A percentile compares a stretch with the other conserved stretches of the same genome.
Conservation (phyloP, 2,797 vertebrate species). For the Falco berigora region DNA sequence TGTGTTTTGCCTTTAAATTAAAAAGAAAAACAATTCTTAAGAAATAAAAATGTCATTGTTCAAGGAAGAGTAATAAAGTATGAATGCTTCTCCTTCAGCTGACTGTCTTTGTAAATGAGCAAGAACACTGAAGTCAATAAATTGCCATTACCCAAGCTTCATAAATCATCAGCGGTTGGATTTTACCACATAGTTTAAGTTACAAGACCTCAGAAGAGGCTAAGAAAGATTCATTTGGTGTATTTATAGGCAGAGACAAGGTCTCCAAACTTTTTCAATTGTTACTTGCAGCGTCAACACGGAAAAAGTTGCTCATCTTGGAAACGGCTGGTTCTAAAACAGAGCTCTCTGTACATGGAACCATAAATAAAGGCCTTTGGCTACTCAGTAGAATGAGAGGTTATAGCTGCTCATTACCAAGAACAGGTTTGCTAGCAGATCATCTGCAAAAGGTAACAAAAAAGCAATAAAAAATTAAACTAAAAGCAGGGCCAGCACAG, state of each 20-base stretch:
- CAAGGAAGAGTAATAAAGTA: constrained; percentile 39
- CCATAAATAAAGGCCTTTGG: neutral
- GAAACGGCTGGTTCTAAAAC: neutral
- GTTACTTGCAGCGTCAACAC: neutral
- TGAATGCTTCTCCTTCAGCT: neutral
- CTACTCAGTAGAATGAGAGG: neutral
- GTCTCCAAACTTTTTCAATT: neutral
- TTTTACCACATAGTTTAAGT: neutral
- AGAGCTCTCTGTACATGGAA: neutral
- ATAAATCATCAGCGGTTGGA: constrained; percentile 1
- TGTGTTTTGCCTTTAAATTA: constrained; percentile 10
- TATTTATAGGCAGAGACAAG: neutral
- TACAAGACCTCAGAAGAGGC: neutral
- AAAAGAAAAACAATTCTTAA: constrained; percentile 1
- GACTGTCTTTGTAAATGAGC: constrained; percentile 21
- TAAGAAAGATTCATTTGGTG: neutral
- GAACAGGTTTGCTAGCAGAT: neutral
- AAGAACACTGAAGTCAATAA: constrained; percentile 26
- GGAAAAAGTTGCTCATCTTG: neutral
- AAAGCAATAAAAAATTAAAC: neutral
- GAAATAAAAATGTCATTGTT: constrained; percentile 10
- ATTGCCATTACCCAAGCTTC: neutral
- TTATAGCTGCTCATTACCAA: neutral
- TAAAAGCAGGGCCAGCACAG: neutral
- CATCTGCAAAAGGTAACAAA: neutral